Conservation (phyloP, 1,140 invertebrate genomes). For the Drosophila athabasca region DNA sequence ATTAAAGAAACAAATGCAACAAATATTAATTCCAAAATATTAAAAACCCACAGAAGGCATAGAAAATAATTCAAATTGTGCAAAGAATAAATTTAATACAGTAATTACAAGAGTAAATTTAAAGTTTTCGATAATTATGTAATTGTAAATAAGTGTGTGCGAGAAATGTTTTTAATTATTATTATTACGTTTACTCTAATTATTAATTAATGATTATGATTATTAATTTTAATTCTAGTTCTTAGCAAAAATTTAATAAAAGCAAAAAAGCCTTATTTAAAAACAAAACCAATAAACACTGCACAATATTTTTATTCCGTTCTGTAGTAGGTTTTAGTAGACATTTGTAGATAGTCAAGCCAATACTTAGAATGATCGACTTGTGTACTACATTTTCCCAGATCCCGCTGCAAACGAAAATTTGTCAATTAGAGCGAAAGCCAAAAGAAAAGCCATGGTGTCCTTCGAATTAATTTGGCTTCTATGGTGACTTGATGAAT, state of each 20-base stretch:
- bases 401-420: not conserved
- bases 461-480: not conserved
- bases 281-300: constrained; percentile 48
- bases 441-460: not conserved
- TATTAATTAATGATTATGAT: constrained; percentile 77
- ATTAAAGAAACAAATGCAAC: constrained; percentile 38
- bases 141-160: constrained; percentile 66
- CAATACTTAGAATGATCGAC: not conserved
- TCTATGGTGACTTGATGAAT: not conserved
- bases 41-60: constrained; percentile 52
- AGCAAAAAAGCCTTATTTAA: constrained; percentile 80
- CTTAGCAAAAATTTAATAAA: constrained; percentile 82
- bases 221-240: constrained; percentile 82
- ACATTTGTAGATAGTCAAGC: constrained; percentile 6
- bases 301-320: constrained; percentile 24
- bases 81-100: constrained; percentile 30
- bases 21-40: constrained; percentile 73
- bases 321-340: not conserved
- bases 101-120: constrained; percentile 49
- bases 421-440: constrained; percentile 54
- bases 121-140: constrained; percentile 60
- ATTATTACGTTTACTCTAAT: constrained; percentile 78
- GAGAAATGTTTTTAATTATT: constrained; percentile 76
- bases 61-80: constrained; percentile 42
- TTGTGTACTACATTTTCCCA: too few species aligned